Percentiles rank a stretch among this genome's conserved stretches.
These are phyloP conservation scores for Halichoeres trimaculatus DNA, from an alignment of 2,113 vertebrate species.

Conservation along the genomic window DNA sequence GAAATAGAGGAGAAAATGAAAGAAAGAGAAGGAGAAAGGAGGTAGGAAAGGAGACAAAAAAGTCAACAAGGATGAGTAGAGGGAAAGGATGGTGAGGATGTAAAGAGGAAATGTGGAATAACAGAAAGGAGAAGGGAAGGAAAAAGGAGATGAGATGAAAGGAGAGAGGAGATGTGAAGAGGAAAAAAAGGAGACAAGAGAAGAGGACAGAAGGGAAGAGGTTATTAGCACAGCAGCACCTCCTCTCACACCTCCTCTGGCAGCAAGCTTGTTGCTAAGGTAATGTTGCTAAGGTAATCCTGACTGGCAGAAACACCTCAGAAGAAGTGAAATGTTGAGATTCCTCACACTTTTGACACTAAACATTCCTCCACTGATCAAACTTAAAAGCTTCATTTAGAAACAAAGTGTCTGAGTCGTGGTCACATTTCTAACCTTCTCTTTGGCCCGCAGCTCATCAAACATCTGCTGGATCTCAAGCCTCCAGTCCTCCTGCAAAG, in stretches of 20 bases:
- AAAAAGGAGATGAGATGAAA: background rate
- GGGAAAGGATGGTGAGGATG: background rate
- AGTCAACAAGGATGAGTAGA: background rate
- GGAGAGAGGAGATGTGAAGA: background rate
- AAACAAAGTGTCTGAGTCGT: background rate
- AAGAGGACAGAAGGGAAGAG: background rate
- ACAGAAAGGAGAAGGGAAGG: too few species aligned
- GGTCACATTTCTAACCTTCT: constrained; percentile 83
- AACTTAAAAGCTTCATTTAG: background rate
- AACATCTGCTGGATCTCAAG: constrained; percentile 94
- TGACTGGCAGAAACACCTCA: constrained; percentile 43
- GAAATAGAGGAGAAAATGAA: background rate
- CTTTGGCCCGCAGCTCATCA: constrained; percentile 90
- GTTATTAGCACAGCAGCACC: constrained; percentile 21
- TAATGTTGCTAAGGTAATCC: constrained; percentile 41
- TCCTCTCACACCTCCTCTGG: constrained; percentile 48
- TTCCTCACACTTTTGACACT: background rate
- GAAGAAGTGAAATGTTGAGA: constrained; percentile 27
- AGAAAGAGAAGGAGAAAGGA: background rate
- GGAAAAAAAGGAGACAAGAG: background rate
- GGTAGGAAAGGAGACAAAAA: background rate
- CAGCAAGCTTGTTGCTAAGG: constrained; percentile 19
- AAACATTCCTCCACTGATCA: background rate
- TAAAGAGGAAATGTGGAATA: background rate
- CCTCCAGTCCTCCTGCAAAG: constrained; percentile 92